phyloP scores from a whole-genome alignment of 2,888 invertebrate species.

The Pollenia angustigena region DNA sequence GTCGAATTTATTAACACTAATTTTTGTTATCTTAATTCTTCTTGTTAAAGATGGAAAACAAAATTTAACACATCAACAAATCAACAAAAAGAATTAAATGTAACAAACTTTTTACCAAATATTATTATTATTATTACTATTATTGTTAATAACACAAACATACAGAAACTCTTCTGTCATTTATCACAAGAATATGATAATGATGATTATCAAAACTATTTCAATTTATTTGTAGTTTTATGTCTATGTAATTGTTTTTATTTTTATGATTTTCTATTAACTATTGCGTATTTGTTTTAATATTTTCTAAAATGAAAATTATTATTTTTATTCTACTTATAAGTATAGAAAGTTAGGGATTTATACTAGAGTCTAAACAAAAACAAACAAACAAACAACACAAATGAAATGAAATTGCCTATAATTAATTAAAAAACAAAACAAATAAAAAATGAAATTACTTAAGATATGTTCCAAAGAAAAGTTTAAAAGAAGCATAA shows the following conservation, averaged over 20 bases:
- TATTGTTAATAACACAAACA: slow-evolving; percentile 32
- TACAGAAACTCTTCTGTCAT: slow-evolving; percentile 18
- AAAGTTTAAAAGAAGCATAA: slow-evolving; percentile 68
- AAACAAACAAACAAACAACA: slow-evolving; percentile 4
- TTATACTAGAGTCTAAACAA: slow-evolving; percentile 66
- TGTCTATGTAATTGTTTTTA: slow-evolving; percentile 4
- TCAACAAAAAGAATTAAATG: slow-evolving; percentile 23
- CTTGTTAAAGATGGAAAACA: slow-evolving; percentile 15
- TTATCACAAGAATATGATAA: slow-evolving; percentile 12
- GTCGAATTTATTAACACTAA: slow-evolving; percentile 33
- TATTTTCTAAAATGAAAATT: slow-evolving; percentile 48
- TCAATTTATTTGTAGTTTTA: slow-evolving; percentile 21
- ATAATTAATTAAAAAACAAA: slow-evolving; percentile 57
- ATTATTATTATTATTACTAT: slow-evolving; percentile 45
- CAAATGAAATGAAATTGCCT: slow-evolving; percentile 62
- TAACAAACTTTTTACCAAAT: slow-evolving; percentile 46
- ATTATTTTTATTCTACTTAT: slow-evolving; percentile 64
- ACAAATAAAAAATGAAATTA: slow-evolving; percentile 46
- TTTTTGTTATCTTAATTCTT: slow-evolving; percentile 41
- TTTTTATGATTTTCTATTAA: slow-evolving; percentile 25
- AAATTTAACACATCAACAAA: slow-evolving; percentile 30
- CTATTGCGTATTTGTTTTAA: neutral
- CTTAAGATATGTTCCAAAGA: slow-evolving; percentile 71
- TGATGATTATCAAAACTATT: slow-evolving; percentile 41
- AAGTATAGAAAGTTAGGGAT: slow-evolving; percentile 70